These are phyloP conservation scores for Ariolimax columbianus DNA, from an alignment of 2,888 invertebrate genomes.

Conservation along the genomic window DNA sequence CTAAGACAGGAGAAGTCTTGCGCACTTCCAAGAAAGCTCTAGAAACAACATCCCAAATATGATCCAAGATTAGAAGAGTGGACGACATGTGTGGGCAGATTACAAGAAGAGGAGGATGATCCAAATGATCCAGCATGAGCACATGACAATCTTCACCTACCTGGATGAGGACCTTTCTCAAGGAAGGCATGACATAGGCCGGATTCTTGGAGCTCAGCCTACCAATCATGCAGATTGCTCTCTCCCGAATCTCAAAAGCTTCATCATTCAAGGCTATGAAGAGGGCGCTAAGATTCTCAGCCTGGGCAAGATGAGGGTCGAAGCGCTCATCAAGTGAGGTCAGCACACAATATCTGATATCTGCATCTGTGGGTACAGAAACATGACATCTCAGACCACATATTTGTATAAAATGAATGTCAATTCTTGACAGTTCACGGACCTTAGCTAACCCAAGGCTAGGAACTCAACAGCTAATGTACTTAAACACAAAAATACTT, in stretches of 20 bases:
- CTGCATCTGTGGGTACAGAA: constrained; percentile 84
- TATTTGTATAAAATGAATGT: no score
- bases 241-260: constrained; percentile 94
- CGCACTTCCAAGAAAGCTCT: no score
- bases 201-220: constrained; percentile 95
- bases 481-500: no score
- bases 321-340: constrained; percentile 94
- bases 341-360: constrained; percentile 94
- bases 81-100: no score
- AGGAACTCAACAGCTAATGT: no score
- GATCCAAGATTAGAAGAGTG: no score
- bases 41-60: no score
- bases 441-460: no score
- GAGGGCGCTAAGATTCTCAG: constrained; percentile 94
- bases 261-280: constrained; percentile 98
- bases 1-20: no score
- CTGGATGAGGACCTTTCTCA: constrained; percentile 92
- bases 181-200: constrained; percentile 97
- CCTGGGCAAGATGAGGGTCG: constrained; percentile 96
- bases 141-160: constrained; percentile 72
- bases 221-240: constrained; percentile 95
- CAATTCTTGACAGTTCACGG: no score
- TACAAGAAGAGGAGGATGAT: no score
- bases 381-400: background rate
- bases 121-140: no score